Conservation (phyloP, 1,140 invertebrate species). For the Cherax destructor region DNA sequence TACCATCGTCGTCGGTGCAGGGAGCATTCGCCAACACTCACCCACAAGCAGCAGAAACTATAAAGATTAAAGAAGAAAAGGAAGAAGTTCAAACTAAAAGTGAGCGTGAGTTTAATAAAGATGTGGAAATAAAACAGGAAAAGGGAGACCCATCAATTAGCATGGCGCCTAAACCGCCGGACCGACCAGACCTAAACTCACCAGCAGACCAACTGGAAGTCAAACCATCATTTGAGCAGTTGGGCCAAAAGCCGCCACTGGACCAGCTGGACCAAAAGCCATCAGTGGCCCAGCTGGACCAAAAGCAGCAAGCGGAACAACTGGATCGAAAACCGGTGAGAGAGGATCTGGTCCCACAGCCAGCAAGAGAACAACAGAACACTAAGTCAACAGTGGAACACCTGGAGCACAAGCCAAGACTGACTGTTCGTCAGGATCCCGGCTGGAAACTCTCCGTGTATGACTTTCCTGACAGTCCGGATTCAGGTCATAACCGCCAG, state of each 20-base stretch:
- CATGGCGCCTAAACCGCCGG: constrained; percentile 59
- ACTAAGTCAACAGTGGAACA: constrained; percentile 27
- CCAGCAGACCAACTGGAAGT: constrained; percentile 24
- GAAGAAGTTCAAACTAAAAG: constrained; percentile 31
- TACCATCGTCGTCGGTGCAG: background rate
- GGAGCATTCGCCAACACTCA: constrained; percentile 12
- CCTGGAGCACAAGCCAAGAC: constrained; percentile 11
- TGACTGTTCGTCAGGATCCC: constrained; percentile 35
- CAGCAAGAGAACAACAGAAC: background rate
- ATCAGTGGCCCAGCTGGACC: background rate
- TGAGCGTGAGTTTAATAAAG: constrained; percentile 38
- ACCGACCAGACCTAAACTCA: constrained; percentile 21
- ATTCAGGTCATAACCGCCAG: constrained; percentile 53
- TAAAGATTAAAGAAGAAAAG: constrained; percentile 53
- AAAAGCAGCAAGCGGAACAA: background rate
- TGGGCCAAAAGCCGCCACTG: constrained; percentile 6
- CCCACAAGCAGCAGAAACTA: constrained; percentile 31
- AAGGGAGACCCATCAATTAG: constrained; percentile 21
- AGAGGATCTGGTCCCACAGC: background rate
- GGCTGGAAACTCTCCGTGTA: constrained; percentile 64
- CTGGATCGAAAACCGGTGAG: background rate
- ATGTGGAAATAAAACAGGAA: constrained; percentile 43
- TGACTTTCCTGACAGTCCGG: constrained; percentile 68
- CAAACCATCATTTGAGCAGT: background rate
- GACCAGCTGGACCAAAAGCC: constrained; percentile 33